Conservation (phyloP, 2,797 vertebrate genomes). For the Acipenser ruthenus region DNA sequence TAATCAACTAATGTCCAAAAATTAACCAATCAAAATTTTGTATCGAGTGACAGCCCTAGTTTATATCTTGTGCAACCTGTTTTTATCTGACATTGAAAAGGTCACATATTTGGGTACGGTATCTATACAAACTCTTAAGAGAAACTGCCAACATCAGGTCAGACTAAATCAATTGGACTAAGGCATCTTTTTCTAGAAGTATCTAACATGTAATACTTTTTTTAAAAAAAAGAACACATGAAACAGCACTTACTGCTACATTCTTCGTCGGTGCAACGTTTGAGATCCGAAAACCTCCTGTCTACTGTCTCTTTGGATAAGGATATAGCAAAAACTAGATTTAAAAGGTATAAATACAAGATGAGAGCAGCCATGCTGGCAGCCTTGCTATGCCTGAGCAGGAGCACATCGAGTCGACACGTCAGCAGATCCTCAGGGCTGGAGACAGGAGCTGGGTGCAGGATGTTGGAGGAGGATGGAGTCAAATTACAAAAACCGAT, state of each 20-base stretch:
- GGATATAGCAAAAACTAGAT: conserved; percentile 51
- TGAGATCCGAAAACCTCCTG: conserved; percentile 77
- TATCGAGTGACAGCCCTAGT: no score
- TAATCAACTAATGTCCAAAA: no score
- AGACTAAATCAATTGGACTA: no score
- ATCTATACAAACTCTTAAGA: no score
- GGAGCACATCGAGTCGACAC: conserved; percentile 63
- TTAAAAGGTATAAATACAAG: conserved; percentile 44
- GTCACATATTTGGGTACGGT: no score
- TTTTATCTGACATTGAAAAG: no score
- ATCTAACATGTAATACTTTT: no score
- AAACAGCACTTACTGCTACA: conserved; percentile 83
- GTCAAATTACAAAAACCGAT: conserved; percentile 29
- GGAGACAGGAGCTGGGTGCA: conserved; percentile 29
- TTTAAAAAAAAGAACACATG: no score
- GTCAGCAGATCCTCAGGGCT: conserved; percentile 67
- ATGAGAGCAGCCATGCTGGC: conserved; percentile 74
- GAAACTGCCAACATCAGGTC: no score
- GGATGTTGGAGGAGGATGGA: conserved; percentile 33
- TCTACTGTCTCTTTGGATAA: conserved; percentile 39
- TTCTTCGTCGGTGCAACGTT: conserved; percentile 80
- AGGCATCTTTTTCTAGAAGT: no score
- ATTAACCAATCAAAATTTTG: no score
- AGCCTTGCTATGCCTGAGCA: conserved; percentile 39
- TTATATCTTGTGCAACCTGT: no score